Evolutionary conservation across 2,888 invertebrate species (phyloP).

Genomic region (Gastracanthus pulcherrimus): DNA sequence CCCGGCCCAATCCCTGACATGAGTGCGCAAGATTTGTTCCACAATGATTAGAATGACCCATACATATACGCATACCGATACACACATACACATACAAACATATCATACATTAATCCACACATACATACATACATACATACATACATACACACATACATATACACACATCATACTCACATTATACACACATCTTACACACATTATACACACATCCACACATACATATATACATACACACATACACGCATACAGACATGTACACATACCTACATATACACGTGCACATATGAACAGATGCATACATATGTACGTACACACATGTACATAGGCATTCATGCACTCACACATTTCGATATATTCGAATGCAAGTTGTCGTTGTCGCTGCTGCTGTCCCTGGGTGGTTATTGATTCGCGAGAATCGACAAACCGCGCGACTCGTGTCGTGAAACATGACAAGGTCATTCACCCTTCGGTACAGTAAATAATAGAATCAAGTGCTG

Average conservation of each 20-base stretch:
- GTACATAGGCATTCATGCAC: background rate
- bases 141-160: no score
- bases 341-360: no score
- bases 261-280: background rate
- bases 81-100: no score
- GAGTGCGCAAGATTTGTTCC: no score
- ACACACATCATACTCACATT: no score
- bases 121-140: no score
- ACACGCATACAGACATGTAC: background rate
- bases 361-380: background rate
- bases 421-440: constrained; percentile 7
- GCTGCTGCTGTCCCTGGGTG: background rate
- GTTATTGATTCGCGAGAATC: constrained; percentile 39
- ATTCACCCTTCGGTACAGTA: constrained; percentile 18
- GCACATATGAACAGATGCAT: background rate
- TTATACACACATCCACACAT: no score
- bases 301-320: background rate
- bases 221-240: background rate
- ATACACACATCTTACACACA: no score
- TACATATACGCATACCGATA: no score
- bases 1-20: no score
- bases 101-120: no score
- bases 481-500: constrained; percentile 27
- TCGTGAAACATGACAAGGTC: constrained; percentile 32
- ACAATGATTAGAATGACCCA: no score